Base-by-base conservation (phyloP, 2,113 vertebrate species). In the Ciconia maguari region DNA sequence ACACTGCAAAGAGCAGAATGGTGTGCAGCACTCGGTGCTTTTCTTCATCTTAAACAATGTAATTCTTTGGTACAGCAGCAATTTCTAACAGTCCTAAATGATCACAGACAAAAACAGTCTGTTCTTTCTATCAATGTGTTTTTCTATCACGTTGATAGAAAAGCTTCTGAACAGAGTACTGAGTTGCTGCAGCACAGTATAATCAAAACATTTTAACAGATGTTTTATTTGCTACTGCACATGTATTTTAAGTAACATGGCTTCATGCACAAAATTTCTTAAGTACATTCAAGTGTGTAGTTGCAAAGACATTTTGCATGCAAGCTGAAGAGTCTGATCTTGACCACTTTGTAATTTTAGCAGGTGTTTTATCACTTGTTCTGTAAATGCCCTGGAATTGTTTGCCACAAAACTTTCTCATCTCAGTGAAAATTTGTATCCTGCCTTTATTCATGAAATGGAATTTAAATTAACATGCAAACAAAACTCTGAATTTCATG, bases 161-260 rank as follows among this genome's bases (percentile, higher is more conserved):
- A 87, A 91, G 0, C 4, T 81, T 71, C 54, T 70, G 48, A 96
- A 32, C 48, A 54, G 38, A 78, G 52, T 21, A 49, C 19, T 57
- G 60, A 38, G 18, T 68, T 76, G 42, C 54, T 90, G 61, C 86
- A 92, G 44, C 34, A 36, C 8, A 90, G 42, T 54, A 44, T 72
- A 95, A 89, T 60, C 11, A 91, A 95, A 96, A 87, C 12, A 87
- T 89, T 93, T 61, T 65, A 94, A 92, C 57, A 36, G 30, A 34
- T 22, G 0, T 60, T 77, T 96, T 51, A n/a, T 30, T 96, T 82
- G 16, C 15, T 89, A 30, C 18, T 57, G 75, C 52, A 44, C 2
- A 75, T 9, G 3, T 48, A 64, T 60, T 91, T 88, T 71, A 83
- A 87, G 16, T 55, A 83, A 44, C 14, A 41, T 17, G 19, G 18